Evolutionary conservation across 2,888 invertebrate genomes (phyloP).

Genomic region (Schrankia costaestrigalis): DNA sequence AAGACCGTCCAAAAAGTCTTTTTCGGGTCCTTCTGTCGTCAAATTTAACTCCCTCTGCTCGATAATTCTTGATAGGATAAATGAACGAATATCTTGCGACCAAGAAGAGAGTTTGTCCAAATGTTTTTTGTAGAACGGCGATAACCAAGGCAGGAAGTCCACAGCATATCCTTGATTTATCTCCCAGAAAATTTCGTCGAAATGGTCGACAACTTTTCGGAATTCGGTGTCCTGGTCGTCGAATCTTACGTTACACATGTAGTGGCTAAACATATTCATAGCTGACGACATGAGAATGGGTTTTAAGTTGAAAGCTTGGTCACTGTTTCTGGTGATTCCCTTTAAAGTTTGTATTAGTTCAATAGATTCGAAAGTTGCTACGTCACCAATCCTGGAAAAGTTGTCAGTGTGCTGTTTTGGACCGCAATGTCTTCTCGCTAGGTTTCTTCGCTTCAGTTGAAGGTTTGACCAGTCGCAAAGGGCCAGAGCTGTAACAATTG

Average conservation of each 20-base stretch:
- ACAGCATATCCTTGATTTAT: constrained; percentile 94
- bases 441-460: constrained; percentile 87
- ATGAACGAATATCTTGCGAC: constrained; percentile 85
- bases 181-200: constrained; percentile 95
- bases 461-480: constrained; percentile 93
- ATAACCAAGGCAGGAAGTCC: constrained; percentile 91
- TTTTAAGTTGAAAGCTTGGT: constrained; percentile 82
- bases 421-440: constrained; percentile 90
- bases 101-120: constrained; percentile 84
- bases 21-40: constrained; percentile 82
- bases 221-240: constrained; percentile 86
- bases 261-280: constrained; percentile 91
- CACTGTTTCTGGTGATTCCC: constrained; percentile 55
- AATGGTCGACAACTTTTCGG: constrained; percentile 83
- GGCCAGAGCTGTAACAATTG: constrained; percentile 87
- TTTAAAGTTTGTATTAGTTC: constrained; percentile 81
- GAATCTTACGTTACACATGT: constrained; percentile 92
- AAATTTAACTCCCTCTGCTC: constrained; percentile 78
- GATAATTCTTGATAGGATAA: constrained; percentile 87
- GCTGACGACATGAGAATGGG: constrained; percentile 86
- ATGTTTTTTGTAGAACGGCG: constrained; percentile 86
- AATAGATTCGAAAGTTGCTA: constrained; percentile 83
- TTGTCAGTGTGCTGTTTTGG: constrained; percentile 87
- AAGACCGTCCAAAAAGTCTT: constrained; percentile 90
- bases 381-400: constrained; percentile 86